Conservation (phyloP, 2,797 vertebrate genomes). For the Eulemur mongoz region DNA sequence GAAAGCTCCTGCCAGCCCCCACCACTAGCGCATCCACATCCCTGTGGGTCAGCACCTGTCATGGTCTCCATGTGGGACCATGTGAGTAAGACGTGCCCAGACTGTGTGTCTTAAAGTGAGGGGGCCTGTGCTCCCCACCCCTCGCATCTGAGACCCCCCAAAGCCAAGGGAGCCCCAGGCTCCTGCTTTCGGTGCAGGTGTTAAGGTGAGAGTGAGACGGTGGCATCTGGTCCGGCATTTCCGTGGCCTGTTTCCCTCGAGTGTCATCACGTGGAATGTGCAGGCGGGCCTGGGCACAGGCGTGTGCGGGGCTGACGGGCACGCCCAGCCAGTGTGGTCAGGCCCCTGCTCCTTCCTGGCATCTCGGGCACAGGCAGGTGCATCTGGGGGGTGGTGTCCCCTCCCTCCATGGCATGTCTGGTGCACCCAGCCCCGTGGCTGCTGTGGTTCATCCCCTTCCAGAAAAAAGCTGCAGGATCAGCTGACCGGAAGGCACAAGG, state of each 20-base stretch:
- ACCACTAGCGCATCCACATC: accelerated
- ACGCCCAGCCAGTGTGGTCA: accelerated
- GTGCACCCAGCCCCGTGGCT: not conserved
- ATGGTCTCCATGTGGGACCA: not conserved
- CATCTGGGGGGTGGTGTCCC: accelerated
- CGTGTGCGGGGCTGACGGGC: not conserved
- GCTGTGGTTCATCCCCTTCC: not conserved
- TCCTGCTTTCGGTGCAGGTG: not conserved
- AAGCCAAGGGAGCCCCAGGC: not conserved
- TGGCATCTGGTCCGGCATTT: not conserved
- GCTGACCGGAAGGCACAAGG: not conserved
- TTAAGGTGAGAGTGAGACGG: not conserved
- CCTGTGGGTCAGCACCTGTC: not conserved
- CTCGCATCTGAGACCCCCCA: too few species aligned
- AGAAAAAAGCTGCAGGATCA: too few species aligned
- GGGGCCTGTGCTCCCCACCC: not conserved
- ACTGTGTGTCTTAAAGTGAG: not conserved
- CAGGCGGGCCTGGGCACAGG: not conserved
- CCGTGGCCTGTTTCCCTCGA: not conserved
- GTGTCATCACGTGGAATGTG: not conserved
- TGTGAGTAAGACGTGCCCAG: not conserved
- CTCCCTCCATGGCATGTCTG: not conserved
- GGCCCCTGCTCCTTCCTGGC: not conserved
- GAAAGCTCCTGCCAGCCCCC: not conserved
- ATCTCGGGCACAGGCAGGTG: not conserved